A percentile compares a stretch with the other conserved stretches of the same genome.
These are phyloP conservation scores for Akabosia matsudoensis DNA, from an alignment of 1,140 invertebrate genomes.

Conservation along the genomic window DNA sequence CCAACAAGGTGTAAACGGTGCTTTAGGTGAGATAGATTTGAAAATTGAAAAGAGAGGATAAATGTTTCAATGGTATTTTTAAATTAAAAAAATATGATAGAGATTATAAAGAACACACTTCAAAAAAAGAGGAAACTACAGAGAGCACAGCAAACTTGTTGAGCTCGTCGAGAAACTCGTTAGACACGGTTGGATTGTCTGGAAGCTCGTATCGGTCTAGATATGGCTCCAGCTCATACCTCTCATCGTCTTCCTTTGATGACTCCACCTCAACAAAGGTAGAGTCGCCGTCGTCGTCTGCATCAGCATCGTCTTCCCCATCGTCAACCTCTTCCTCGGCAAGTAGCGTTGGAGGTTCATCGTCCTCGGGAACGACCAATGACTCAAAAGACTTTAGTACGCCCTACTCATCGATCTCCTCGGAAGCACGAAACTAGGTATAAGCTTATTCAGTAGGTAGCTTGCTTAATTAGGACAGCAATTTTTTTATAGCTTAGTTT, in stretches of 20 bases:
- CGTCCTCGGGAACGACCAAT: slow-evolving; percentile 19
- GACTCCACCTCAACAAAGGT: not conserved
- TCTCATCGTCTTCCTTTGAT: not conserved
- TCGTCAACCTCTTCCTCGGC: slow-evolving; percentile 19
- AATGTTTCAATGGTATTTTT: no score
- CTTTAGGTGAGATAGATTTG: slow-evolving; percentile 74
- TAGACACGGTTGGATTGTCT: not conserved
- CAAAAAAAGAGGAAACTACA: slow-evolving; percentile 60
- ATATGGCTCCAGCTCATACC: not conserved
- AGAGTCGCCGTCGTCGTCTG: not conserved
- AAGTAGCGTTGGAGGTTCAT: not conserved
- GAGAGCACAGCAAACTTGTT: slow-evolving; percentile 72
- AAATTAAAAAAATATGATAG: slow-evolving; percentile 52
- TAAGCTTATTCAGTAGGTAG: not conserved
- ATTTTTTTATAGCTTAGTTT: no score
- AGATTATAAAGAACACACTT: slow-evolving; percentile 85
- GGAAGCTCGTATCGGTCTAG: not conserved
- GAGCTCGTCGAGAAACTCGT: slow-evolving; percentile 58
- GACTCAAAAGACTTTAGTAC: slow-evolving; percentile 44
- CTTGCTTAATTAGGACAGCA: not conserved
- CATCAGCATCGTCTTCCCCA: not conserved
- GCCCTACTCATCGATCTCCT: slow-evolving; percentile 47
- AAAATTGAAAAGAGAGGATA: no score
- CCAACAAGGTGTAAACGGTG: slow-evolving; percentile 87
- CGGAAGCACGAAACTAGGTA: slow-evolving; percentile 44